phyloP scores from a whole-genome alignment of 2,113 vertebrate species.

The Pelvicachromis taeniatus region DNA sequence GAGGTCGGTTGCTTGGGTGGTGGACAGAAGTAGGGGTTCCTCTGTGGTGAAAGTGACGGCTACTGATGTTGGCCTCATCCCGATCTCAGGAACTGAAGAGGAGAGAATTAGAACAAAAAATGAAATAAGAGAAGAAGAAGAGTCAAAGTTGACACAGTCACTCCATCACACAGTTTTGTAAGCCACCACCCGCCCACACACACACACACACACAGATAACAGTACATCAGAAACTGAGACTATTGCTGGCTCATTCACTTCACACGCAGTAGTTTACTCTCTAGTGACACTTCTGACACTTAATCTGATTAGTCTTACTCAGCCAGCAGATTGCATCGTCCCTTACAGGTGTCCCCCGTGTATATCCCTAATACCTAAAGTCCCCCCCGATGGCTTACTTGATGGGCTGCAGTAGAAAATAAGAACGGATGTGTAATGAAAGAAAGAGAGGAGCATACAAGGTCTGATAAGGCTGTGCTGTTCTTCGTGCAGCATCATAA shows the following conservation, averaged over 20 bases:
- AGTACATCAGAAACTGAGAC: neutral
- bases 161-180: neutral
- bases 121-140: neutral
- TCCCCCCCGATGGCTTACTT: neutral
- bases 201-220: neutral
- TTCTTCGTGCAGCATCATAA: neutral
- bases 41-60: constrained; percentile 66
- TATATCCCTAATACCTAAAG: neutral
- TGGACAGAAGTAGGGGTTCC: constrained; percentile 70
- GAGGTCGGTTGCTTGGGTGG: constrained; percentile 74
- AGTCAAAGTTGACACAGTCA: neutral
- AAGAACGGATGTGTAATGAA: neutral
- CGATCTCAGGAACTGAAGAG: constrained; percentile 62
- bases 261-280: neutral
- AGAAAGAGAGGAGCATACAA: neutral
- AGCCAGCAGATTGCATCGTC: neutral
- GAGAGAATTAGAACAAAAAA: neutral
- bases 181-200: neutral
- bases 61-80: constrained; percentile 54
- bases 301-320: neutral
- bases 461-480: neutral
- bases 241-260: neutral
- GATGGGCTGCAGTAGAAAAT: neutral
- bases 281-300: neutral
- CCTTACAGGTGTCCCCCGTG: neutral